Base-by-base conservation (phyloP, 2,113 vertebrate genomes). In the Microtus richardsoni region DNA sequence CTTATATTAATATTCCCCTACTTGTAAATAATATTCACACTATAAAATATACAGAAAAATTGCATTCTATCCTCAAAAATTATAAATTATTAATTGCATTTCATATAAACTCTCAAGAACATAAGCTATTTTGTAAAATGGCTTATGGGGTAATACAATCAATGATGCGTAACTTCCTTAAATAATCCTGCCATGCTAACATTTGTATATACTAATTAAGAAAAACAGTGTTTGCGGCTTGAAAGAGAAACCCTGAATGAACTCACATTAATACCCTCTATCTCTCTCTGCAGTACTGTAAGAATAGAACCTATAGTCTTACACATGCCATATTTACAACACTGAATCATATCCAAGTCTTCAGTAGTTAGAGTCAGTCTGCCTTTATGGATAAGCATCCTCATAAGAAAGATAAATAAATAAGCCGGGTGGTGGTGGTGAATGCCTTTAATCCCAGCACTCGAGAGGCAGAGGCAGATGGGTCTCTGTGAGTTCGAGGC, bases 61-160 rank as follows among this genome's bases (percentile, higher is more conserved):
- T 91, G 7, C 44, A 84, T 58, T 77, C 86, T 58, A 77, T 75
- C 22, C 49, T 95, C 22, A 66, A 66, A 47, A 44, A 82, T 62
- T 52, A 41, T 26, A 62, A 64, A 62, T 64, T 28, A 73, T 36
- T 28, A 89, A 41, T 77, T 73, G 9, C 39, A 91, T 88, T 89
- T 91, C 47, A 88, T 33, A 58, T 49, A 64, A 44, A 64, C 36
- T 84, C 22, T 94, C 22, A 79, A 93, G 64, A 92, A 21, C 58
- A 49, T 80, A 95, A 82, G 22, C 73, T 77, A 83, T 9, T 73
- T 94, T 21, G 82, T 39, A 86, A 92, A 30, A 85, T 47, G 95
- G 95, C 8, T 73, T 14, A 6, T 19, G 66, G 14, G 89, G 22
- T 36, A 10, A 90, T 14, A 82, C 36, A 68, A 62, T 47, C 84